Base-by-base conservation (phyloP, 2,113 vertebrate genomes). In the Seriola dumerili region DNA sequence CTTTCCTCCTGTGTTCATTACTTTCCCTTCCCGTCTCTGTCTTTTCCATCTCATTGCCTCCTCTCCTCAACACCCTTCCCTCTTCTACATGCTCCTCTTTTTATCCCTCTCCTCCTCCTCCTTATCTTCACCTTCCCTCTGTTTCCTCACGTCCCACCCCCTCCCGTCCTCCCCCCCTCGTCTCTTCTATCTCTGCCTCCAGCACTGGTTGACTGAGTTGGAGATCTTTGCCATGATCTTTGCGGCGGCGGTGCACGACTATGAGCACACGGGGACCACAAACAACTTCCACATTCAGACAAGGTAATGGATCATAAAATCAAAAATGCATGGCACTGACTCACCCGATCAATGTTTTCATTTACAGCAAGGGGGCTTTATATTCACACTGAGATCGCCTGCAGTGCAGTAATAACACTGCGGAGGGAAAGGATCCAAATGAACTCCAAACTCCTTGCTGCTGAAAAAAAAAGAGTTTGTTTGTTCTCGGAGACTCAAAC, bases 261-360 rank as follows among this genome's bases (percentile, higher is more conserved):
- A 98, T 25, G 98, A 99, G 81, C 98, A 99, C 90, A 99, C 98
- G 0, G 98, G 98, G 85, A 99, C 97, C 84, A 99, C 98, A 91
- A 99, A 99, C 96, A 99, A 98, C 94, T 99, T 99, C 94, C 98
- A 99, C 94, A 99, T 99, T 91, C 98, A 99, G 94, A 99, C 98
- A 78, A 95, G 95, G 95, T 96, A 94, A 95, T 88, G 83, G 88
- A 92, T 90, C 84, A 84, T 88, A 66, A 78, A 83, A 88, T 86
- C 83, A 83, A 85, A 88, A 89, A 92, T 90, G 87, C 87, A 89
- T 78, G 81, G 84, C 89, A 48, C 70, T 46, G 78, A 84, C 85
- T 84, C 68, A 48, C 67, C 84, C 61, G 36, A 92, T 94, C 88
- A 90, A 90, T 92, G 86, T 69, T 84, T 91, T 92, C 80, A 88